phyloP scores from a whole-genome alignment of 2,113 vertebrate species.

The Oriolus oriolus region DNA sequence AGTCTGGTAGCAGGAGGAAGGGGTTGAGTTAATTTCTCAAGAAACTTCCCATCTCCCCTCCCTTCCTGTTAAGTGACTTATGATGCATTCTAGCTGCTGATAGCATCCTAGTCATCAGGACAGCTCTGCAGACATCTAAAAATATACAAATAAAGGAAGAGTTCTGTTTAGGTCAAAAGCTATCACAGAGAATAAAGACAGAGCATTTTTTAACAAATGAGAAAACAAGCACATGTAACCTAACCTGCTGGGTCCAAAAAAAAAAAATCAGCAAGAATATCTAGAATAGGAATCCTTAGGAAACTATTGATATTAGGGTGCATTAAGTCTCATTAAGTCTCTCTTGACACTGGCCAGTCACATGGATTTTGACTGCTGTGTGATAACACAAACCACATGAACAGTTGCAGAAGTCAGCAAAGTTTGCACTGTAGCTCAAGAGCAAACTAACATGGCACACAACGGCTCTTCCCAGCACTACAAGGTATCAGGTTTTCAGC shows the following conservation, averaged over 20 bases:
- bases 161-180: not conserved
- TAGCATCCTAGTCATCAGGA: not conserved
- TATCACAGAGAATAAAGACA: not conserved
- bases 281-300: not conserved
- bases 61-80: not conserved
- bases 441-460: not conserved
- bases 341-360: not conserved
- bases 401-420: not conserved
- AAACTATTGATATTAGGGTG: not conserved
- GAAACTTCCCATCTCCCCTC: not conserved
- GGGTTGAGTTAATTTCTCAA: not conserved
- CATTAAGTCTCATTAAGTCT: not conserved
- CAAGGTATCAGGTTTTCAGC: not conserved
- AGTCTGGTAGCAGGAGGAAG: not conserved
- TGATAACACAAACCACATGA: not conserved
- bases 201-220: not conserved
- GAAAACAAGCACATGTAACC: not conserved
- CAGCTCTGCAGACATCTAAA: not conserved
- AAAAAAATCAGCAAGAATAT: not conserved
- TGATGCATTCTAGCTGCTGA: not conserved
- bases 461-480: not conserved
- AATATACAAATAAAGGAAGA: not conserved
- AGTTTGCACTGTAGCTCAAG: not conserved
- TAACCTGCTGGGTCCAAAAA: not conserved
- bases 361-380: not conserved